These are phyloP conservation scores for Autographa gamma DNA, from an alignment of 2,888 invertebrate genomes.

Conservation along the genomic window DNA sequence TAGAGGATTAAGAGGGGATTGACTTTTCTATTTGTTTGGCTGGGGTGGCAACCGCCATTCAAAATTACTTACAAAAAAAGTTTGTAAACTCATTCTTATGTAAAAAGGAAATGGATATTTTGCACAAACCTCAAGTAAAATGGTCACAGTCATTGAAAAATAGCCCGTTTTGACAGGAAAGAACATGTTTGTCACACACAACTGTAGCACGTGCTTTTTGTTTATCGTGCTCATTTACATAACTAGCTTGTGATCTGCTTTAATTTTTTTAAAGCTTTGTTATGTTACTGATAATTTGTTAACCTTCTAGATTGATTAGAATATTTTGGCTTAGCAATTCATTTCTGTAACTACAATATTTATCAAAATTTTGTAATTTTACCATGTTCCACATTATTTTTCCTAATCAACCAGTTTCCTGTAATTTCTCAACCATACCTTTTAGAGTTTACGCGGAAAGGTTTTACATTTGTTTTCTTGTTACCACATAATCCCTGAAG, in stretches of 20 bases:
- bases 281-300: not conserved
- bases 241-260: constrained; percentile 18
- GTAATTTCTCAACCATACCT: too few species aligned
- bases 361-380: too few species aligned
- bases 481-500: not conserved
- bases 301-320: not conserved
- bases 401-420: too few species aligned
- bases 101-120: not conserved
- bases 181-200: constrained; percentile 19
- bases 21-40: not conserved
- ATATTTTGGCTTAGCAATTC: too few species aligned
- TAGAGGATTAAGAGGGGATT: constrained; percentile 5
- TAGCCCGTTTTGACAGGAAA: constrained; percentile 6
- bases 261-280: not conserved
- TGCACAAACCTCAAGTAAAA: too few species aligned
- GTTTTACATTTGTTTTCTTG: not conserved
- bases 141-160: not conserved
- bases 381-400: too few species aligned
- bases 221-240: constrained; percentile 35
- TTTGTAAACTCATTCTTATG: not conserved
- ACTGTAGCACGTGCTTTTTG: constrained; percentile 28
- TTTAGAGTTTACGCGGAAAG: too few species aligned
- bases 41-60: not conserved
- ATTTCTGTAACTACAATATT: too few species aligned
- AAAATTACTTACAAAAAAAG: not conserved